Percentiles rank a stretch among this genome's conserved stretches.
phyloP scores from a whole-genome alignment of 2,113 vertebrate genomes.

The Pteruthius melanotis region DNA sequence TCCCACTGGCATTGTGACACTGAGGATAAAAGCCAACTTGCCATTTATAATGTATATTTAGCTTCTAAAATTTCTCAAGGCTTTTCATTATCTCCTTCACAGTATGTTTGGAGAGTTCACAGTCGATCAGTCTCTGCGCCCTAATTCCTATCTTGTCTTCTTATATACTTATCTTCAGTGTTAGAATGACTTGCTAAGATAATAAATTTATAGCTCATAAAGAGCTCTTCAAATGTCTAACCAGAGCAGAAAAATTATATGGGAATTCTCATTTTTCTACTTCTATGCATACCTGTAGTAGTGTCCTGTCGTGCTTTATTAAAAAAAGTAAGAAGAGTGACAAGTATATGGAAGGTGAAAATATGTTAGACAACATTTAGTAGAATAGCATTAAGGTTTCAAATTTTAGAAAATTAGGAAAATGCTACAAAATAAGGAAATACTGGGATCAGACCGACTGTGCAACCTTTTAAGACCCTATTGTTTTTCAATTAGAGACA shows the following conservation, averaged over 20 bases:
- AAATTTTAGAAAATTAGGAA: background rate
- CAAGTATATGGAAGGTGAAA: background rate
- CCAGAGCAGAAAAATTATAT: background rate
- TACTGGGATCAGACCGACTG: background rate
- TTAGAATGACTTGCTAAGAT: background rate
- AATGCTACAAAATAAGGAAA: background rate
- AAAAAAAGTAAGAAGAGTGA: background rate
- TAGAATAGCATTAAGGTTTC: background rate
- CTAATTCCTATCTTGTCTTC: background rate
- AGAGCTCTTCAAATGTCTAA: background rate
- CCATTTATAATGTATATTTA: background rate
- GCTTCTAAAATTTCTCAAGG: slow-evolving; percentile 19
- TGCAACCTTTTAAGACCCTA: background rate
- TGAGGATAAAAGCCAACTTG: slow-evolving; percentile 8
- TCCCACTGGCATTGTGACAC: background rate
- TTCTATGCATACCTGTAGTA: background rate
- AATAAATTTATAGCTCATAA: background rate
- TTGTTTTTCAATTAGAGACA: background rate
- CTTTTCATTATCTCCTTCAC: slow-evolving; percentile 2
- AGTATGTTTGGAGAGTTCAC: background rate
- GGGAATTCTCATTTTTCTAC: background rate
- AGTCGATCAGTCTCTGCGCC: background rate
- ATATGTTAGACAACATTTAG: background rate
- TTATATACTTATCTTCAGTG: background rate
- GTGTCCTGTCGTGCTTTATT: background rate